Conservation (phyloP, 2,113 vertebrate species). For the Salvelinus alpinus region DNA sequence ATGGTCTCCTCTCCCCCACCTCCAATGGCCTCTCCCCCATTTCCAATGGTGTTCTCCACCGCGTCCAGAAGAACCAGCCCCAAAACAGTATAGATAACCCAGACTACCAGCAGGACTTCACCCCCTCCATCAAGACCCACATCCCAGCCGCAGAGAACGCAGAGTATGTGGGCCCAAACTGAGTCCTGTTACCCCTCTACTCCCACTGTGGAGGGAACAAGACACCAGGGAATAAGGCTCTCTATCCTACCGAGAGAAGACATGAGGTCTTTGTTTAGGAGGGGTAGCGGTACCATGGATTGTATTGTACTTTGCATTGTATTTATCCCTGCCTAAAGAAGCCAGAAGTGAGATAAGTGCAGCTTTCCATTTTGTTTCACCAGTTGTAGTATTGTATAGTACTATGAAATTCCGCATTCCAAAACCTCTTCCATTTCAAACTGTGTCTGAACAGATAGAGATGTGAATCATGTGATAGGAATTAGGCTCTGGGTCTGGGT, state of each 20-base stretch:
- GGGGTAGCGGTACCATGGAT: constrained; percentile 48
- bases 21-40: too few species aligned
- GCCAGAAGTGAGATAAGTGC: constrained; percentile 9
- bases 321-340: constrained; percentile 9
- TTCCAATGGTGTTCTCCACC: constrained; percentile 58
- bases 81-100: constrained; percentile 96
- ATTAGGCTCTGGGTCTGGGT: too few species aligned
- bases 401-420: constrained; percentile 26
- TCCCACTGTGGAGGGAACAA: background rate
- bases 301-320: constrained; percentile 11
- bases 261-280: constrained; percentile 1
- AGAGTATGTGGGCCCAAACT: constrained; percentile 85
- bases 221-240: constrained; percentile 24
- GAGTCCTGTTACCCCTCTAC: constrained; percentile 45
- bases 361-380: constrained; percentile 26
- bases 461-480: too few species aligned
- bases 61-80: constrained; percentile 72
- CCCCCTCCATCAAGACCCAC: constrained; percentile 80
- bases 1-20: too few species aligned
- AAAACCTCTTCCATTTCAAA: constrained; percentile 18
- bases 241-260: constrained; percentile 32
- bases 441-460: too few species aligned
- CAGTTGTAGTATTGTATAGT: constrained; percentile 24
- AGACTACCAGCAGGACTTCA: constrained; percentile 95
- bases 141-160: constrained; percentile 82